phyloP scores from a whole-genome alignment of 2,113 vertebrate species.

The Archilochus colubris region DNA sequence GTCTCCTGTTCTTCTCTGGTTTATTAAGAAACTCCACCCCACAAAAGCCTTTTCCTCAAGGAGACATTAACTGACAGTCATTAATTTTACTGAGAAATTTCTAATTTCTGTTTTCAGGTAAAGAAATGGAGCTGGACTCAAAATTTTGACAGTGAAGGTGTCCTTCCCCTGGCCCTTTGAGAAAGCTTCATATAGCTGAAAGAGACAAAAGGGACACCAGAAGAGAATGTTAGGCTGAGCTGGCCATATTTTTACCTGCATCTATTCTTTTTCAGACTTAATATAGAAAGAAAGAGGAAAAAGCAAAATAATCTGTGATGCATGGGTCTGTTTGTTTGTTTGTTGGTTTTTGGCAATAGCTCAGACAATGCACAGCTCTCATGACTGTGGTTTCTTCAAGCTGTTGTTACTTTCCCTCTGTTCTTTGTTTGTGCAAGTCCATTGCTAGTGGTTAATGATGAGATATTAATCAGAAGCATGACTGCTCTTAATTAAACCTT shows the following conservation, averaged over 20 bases:
- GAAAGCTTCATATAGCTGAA: neutral
- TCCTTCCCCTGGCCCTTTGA: neutral
- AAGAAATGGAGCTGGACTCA: neutral
- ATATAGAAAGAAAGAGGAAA: neutral
- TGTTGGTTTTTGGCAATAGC: neutral
- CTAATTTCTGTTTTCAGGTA: neutral
- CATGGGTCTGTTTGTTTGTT: neutral
- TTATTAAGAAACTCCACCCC: neutral
- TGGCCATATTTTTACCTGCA: neutral
- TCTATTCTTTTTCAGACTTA: neutral
- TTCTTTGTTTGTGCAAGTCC: constrained; percentile 6
- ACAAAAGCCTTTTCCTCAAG: neutral
- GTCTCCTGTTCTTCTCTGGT: neutral
- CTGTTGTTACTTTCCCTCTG: neutral
- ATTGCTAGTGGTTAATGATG: constrained; percentile 40
- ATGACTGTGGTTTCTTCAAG: constrained; percentile 2
- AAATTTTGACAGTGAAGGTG: neutral
- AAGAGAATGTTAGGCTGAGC: neutral
- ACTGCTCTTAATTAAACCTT: constrained; percentile 65
- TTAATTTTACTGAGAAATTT: neutral
- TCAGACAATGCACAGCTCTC: neutral
- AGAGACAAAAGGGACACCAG: neutral
- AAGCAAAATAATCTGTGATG: neutral
- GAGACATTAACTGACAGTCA: neutral
- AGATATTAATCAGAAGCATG: constrained; percentile 60